phyloP scores from a whole-genome alignment of 2,797 vertebrate species.

The Lindbergichthys nudifrons region DNA sequence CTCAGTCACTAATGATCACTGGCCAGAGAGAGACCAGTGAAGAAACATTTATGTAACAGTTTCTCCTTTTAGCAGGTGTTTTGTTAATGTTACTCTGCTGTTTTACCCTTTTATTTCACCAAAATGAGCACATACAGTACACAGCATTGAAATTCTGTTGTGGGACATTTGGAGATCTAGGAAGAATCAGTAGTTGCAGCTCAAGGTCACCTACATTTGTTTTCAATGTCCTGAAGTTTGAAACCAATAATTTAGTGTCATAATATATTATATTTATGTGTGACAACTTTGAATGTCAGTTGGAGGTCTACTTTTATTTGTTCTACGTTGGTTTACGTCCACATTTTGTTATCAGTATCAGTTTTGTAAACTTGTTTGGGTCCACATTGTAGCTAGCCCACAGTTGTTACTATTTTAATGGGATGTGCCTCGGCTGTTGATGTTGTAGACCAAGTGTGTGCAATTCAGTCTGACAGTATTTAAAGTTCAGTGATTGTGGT shows the following conservation, averaged over 20 bases:
- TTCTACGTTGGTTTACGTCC: background rate
- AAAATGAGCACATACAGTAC: too few species aligned
- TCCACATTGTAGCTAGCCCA: background rate
- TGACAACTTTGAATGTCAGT: background rate
- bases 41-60: too few species aligned
- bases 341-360: background rate
- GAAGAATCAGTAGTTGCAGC: too few species aligned
- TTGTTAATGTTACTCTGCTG: too few species aligned
- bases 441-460: background rate
- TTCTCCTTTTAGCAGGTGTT: too few species aligned
- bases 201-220: too few species aligned
- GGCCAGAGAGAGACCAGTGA: too few species aligned
- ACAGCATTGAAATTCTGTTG: too few species aligned
- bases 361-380: background rate
- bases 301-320: background rate
- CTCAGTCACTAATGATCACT: too few species aligned
- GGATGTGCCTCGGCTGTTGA: background rate
- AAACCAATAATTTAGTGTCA: background rate
- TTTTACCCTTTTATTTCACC: too few species aligned
- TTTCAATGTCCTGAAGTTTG: background rate
- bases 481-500: conserved; percentile 14
- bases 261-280: background rate
- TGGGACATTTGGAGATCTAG: too few species aligned
- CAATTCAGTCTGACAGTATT: background rate
- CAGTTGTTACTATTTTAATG: background rate